Evolutionary conservation across 2,888 invertebrate genomes (phyloP).

Genomic region (Biston betularia): DNA sequence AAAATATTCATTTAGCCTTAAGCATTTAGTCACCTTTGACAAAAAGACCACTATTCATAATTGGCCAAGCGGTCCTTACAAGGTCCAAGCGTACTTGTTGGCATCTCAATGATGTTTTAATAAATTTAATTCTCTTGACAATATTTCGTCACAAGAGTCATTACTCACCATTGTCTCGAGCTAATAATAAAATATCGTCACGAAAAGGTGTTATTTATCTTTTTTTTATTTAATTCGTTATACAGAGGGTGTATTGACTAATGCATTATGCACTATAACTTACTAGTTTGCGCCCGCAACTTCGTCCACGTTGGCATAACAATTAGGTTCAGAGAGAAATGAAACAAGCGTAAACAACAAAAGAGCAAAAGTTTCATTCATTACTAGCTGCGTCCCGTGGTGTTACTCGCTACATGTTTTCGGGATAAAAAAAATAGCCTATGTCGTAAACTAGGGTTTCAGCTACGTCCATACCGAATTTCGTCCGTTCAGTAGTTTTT

Average conservation of each 20-base stretch:
- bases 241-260: constrained; percentile 22
- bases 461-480: too few species aligned
- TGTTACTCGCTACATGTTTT: too few species aligned
- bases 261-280: constrained; percentile 33
- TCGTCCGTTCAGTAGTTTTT: too few species aligned
- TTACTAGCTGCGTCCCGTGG: too few species aligned
- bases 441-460: too few species aligned
- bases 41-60: constrained; percentile 64
- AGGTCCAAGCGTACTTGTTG: constrained; percentile 58
- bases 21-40: constrained; percentile 58
- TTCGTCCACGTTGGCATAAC: too few species aligned
- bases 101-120: constrained; percentile 70
- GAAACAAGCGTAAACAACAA: too few species aligned
- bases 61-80: constrained; percentile 62
- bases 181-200: constrained; percentile 51
- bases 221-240: constrained; percentile 32
- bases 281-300: not conserved
- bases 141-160: constrained; percentile 56
- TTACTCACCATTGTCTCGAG: constrained; percentile 55
- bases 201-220: constrained; percentile 38
- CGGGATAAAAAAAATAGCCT: too few species aligned
- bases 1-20: constrained; percentile 31
- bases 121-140: constrained; percentile 62
- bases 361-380: too few species aligned
- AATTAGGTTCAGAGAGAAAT: too few species aligned